These are phyloP conservation scores for Eremophila alpestris DNA, from an alignment of 2,797 vertebrate genomes.

Conservation along the genomic window DNA sequence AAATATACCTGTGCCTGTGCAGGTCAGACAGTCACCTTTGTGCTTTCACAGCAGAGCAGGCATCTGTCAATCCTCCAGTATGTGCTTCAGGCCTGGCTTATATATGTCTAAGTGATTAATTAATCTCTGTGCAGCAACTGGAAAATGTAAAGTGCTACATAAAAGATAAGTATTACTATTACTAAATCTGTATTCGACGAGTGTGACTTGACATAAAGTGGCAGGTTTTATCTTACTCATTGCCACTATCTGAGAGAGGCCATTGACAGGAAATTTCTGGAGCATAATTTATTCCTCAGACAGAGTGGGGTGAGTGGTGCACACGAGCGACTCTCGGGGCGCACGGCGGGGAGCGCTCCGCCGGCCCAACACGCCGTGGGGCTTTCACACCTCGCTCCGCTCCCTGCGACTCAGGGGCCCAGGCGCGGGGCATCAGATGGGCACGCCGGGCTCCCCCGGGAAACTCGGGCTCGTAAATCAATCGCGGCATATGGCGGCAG, in stretches of 20 bases:
- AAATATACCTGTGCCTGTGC: background rate
- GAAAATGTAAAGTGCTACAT: slow-evolving; percentile 62
- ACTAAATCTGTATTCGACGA: slow-evolving; percentile 48
- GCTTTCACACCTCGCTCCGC: background rate
- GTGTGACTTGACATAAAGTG: slow-evolving; percentile 53
- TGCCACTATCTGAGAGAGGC: slow-evolving; percentile 49
- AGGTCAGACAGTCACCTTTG: background rate
- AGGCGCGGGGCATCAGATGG: background rate
- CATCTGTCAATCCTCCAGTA: slow-evolving; percentile 1
- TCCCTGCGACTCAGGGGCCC: background rate
- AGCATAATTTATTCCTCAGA: slow-evolving; percentile 3
- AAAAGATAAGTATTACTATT: slow-evolving; percentile 61
- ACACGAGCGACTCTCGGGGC: background rate
- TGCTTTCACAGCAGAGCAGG: background rate
- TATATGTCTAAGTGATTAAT: slow-evolving; percentile 34
- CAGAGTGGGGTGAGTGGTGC: background rate
- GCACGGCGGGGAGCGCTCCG: background rate
- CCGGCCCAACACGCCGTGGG: accelerated
- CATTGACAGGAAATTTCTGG: slow-evolving; percentile 38
- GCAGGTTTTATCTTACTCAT: slow-evolving; percentile 56
- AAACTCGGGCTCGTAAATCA: background rate
- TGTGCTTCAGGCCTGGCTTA: background rate
- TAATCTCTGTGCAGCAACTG: slow-evolving; percentile 63
- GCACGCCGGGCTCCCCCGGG: background rate
- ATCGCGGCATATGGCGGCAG: background rate